Conservation (phyloP, 2,113 vertebrate species). For the Garra rufa region DNA sequence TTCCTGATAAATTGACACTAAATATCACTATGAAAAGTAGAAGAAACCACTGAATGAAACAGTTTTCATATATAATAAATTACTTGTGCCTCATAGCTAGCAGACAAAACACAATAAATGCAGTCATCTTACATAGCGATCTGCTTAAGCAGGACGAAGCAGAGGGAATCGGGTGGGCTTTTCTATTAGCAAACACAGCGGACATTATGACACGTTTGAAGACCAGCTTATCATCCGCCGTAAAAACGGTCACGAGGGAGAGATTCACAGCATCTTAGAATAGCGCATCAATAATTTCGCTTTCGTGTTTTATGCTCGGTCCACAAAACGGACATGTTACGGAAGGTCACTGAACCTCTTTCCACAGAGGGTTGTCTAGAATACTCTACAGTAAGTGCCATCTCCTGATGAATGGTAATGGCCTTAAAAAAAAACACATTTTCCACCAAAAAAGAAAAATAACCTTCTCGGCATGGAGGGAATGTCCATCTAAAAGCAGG, state of each 20-base stretch:
- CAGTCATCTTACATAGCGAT: no score
- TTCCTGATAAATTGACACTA: no score
- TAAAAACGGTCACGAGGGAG: slow-evolving; percentile 29
- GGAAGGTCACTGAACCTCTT: slow-evolving; percentile 54
- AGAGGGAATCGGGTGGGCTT: slow-evolving; percentile 14
- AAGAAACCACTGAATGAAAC: no score
- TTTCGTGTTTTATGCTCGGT: slow-evolving; percentile 27
- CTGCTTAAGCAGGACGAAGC: not conserved
- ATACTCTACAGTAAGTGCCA: slow-evolving; percentile 46
- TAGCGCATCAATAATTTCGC: slow-evolving; percentile 41
- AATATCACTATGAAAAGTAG: no score
- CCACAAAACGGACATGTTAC: slow-evolving; percentile 69
- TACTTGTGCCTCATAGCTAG: no score
- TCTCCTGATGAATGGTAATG: slow-evolving; percentile 47
- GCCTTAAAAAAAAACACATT: slow-evolving; percentile 24
- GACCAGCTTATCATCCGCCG: slow-evolving; percentile 4
- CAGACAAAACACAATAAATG: no score
- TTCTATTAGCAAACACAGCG: slow-evolving; percentile 29
- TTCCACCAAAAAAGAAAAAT: not conserved
- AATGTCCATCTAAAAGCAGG: slow-evolving; percentile 36
- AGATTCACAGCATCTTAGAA: slow-evolving; percentile 27
- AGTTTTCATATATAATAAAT: no score
- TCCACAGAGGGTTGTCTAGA: slow-evolving; percentile 60
- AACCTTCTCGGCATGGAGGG: not conserved
- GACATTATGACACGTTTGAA: slow-evolving; percentile 28